These are phyloP conservation scores for Prorops nasuta DNA, from an alignment of 1,140 invertebrate species.

Conservation along the genomic window DNA sequence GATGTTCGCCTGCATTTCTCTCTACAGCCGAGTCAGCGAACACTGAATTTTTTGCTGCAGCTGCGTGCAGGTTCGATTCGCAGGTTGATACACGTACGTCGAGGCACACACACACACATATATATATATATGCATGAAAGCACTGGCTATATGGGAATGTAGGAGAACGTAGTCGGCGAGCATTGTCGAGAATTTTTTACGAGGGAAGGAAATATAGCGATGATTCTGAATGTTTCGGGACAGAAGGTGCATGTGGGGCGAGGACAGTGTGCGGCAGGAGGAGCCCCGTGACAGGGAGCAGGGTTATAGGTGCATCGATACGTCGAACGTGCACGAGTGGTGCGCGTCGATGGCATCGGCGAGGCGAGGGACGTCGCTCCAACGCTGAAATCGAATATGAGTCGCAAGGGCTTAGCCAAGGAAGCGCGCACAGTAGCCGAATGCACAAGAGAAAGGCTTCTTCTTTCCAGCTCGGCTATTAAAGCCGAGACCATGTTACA, in stretches of 20 bases:
- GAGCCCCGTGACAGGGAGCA: slow-evolving; percentile 12
- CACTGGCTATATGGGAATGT: slow-evolving; percentile 15
- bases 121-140: slow-evolving; percentile 18
- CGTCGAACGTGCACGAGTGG: slow-evolving; percentile 31
- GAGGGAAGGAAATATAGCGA: not conserved
- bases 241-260: slow-evolving; percentile 11
- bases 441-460: slow-evolving; percentile 33
- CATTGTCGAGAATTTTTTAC: not conserved
- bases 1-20: too few relatives aligned
- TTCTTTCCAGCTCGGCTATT: slow-evolving; percentile 27
- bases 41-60: too few relatives aligned
- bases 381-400: slow-evolving; percentile 44
- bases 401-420: slow-evolving; percentile 32
- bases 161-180: not conserved
- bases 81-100: too few relatives aligned
- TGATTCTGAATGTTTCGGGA: too few relatives aligned
- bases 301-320: slow-evolving; percentile 26
- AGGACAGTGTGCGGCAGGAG: slow-evolving; percentile 15
- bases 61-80: too few relatives aligned
- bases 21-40: too few relatives aligned
- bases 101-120: too few relatives aligned
- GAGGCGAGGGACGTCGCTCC: slow-evolving; percentile 4
- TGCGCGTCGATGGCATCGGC: slow-evolving; percentile 11
- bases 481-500: slow-evolving; percentile 24
- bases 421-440: slow-evolving; percentile 35